Conservation (phyloP, 2,113 vertebrate species). For the Mus musculus region DNA sequence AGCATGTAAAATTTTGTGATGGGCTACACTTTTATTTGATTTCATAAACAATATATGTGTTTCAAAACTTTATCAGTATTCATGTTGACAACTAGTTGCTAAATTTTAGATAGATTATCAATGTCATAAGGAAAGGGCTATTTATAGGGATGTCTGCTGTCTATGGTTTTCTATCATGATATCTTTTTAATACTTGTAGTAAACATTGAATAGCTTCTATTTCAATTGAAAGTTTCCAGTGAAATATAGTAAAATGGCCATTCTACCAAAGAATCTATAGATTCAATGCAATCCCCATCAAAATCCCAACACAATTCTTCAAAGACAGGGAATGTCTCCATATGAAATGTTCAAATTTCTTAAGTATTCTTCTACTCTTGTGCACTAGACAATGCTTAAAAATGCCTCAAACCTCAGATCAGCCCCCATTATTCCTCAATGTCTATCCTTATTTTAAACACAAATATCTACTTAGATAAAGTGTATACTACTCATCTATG, state of each 20-base stretch:
- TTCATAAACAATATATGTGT: neutral
- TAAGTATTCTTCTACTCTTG: neutral
- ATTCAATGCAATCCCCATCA: too few species aligned
- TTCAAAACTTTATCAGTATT: neutral
- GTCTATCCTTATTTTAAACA: neutral
- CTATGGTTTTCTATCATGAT: neutral
- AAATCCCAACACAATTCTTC: too few species aligned
- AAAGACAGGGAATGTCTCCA: neutral
- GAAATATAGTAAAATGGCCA: too few species aligned
- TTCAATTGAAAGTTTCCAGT: neutral
- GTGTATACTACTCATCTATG: neutral
- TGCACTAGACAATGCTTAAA: neutral
- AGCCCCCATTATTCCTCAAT: neutral
- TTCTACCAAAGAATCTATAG: too few species aligned
- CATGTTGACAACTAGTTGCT: neutral
- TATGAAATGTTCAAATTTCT: neutral
- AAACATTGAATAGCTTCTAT: neutral
- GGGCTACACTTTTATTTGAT: neutral
- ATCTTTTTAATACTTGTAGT: neutral
- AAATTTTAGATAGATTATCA: neutral
- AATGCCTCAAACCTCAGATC: neutral
- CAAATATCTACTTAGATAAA: neutral
- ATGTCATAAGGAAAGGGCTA: fast-evolving
- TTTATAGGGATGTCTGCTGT: neutral
- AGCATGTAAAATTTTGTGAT: neutral